These are phyloP conservation scores for Bufo bufo DNA, from an alignment of 2,113 vertebrate genomes.

Conservation along the genomic window DNA sequence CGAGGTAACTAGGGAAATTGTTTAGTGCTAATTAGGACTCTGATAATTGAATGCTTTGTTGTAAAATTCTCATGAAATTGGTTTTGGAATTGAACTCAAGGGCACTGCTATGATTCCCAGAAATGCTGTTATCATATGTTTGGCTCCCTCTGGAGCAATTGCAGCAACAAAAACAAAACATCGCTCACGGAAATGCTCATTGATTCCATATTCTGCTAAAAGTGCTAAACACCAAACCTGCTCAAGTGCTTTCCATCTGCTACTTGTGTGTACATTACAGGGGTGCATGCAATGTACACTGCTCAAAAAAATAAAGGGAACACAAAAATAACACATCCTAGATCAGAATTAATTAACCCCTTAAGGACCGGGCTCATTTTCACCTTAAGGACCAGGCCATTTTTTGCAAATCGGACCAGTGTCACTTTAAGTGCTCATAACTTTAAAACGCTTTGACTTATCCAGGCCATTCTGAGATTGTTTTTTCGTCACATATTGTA, in stretches of 20 bases:
- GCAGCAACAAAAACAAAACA: constrained; percentile 33
- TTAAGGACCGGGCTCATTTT: too few relatives aligned
- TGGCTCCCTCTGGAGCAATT: background rate
- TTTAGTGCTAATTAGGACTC: constrained; percentile 27
- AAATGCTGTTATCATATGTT: constrained; percentile 21
- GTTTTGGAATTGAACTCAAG: constrained; percentile 19
- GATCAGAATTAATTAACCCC: too few relatives aligned
- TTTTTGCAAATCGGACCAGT: too few relatives aligned
- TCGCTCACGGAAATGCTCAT: constrained; percentile 8
- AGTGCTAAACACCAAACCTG: background rate
- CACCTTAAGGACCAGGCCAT: too few relatives aligned
- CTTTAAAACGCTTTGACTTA: too few relatives aligned
- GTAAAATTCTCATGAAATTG: constrained; percentile 16
- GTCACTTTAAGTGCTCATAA: too few relatives aligned
- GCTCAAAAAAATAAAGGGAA: too few relatives aligned
- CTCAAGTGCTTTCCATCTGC: constrained; percentile 22
- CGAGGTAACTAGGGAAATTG: constrained; percentile 1
- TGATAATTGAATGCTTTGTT: constrained; percentile 23
- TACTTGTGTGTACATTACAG: background rate
- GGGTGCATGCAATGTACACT: background rate
- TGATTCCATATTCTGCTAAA: constrained; percentile 14
- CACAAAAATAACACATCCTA: too few relatives aligned
- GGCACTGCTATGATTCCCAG: constrained; percentile 22
- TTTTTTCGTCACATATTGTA: too few relatives aligned
- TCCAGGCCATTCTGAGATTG: too few relatives aligned